These are phyloP conservation scores for Tetrapedia diversipes DNA, from an alignment of 2,888 invertebrate genomes.

Conservation along the genomic window DNA sequence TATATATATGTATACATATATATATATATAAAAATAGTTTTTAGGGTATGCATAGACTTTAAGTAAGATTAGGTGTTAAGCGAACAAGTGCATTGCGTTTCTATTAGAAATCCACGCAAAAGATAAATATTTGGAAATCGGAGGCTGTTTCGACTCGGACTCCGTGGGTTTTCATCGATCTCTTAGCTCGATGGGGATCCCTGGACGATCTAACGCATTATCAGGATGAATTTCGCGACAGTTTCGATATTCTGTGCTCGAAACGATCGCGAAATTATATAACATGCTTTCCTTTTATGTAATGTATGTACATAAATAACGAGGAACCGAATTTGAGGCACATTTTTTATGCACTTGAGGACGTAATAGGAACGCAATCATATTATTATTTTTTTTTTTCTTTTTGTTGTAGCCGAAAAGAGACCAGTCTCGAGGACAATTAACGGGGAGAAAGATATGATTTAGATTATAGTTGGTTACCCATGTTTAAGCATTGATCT, in stretches of 20 bases:
- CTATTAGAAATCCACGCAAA: slow-evolving; percentile 32
- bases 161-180: slow-evolving; percentile 50
- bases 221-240: slow-evolving; percentile 48
- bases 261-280: slow-evolving; percentile 58
- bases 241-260: slow-evolving; percentile 61
- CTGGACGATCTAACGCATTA: slow-evolving; percentile 7
- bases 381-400: slow-evolving; percentile 21
- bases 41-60: slow-evolving; percentile 56
- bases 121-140: slow-evolving; percentile 12
- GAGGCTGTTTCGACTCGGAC: slow-evolving; percentile 11
- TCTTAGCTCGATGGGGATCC: slow-evolving; percentile 34
- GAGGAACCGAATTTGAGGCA: neutral
- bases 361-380: slow-evolving; percentile 9
- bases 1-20: too few species aligned
- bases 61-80: slow-evolving; percentile 56
- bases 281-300: neutral
- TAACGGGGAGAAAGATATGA: slow-evolving; percentile 48
- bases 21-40: slow-evolving; percentile 51
- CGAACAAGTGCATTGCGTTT: slow-evolving; percentile 58
- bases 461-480: slow-evolving; percentile 74
- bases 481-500: slow-evolving; percentile 80
- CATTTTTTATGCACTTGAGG: neutral
- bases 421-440: slow-evolving; percentile 52
- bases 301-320: neutral
- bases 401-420: slow-evolving; percentile 31